Conservation (phyloP, 2,113 vertebrate species). For the Pollimyrus isidori region DNA sequence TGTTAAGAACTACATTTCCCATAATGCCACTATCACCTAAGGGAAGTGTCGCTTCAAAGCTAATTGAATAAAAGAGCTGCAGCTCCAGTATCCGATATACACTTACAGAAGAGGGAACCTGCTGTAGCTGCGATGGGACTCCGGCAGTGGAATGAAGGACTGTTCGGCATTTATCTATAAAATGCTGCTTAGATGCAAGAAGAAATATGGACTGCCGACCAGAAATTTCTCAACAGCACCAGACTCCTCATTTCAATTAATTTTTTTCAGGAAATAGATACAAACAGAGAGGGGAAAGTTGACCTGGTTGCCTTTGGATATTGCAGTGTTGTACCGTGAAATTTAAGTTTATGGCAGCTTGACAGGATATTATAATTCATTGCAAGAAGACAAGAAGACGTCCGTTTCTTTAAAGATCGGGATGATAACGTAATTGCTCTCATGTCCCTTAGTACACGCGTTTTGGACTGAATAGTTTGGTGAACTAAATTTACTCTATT, state of each 20-base stretch:
- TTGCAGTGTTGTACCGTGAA: constrained; percentile 37
- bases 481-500: constrained; percentile 28
- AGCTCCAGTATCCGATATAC: constrained; percentile 44
- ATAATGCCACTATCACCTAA: constrained; percentile 46
- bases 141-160: constrained; percentile 38
- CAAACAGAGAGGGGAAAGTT: constrained; percentile 57
- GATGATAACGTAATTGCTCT: constrained; percentile 48
- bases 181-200: constrained; percentile 4
- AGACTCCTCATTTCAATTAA: not conserved
- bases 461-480: constrained; percentile 5
- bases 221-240: not conserved
- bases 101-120: constrained; percentile 54
- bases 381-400: constrained; percentile 23
- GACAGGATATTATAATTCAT: constrained; percentile 29
- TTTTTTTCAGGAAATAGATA: constrained; percentile 29
- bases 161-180: constrained; percentile 33
- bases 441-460: constrained; percentile 27
- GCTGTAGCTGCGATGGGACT: constrained; percentile 49
- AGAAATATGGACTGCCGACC: not conserved
- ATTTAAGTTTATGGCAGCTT: constrained; percentile 32
- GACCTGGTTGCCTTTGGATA: constrained; percentile 64
- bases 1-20: constrained; percentile 71
- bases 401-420: constrained; percentile 24
- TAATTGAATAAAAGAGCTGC: constrained; percentile 60
- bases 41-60: constrained; percentile 71